A percentile compares a stretch with the other conserved stretches of the same genome.
Conservation (phyloP, 2,797 vertebrate genomes). For the Chiroxiphia lanceolata region DNA sequence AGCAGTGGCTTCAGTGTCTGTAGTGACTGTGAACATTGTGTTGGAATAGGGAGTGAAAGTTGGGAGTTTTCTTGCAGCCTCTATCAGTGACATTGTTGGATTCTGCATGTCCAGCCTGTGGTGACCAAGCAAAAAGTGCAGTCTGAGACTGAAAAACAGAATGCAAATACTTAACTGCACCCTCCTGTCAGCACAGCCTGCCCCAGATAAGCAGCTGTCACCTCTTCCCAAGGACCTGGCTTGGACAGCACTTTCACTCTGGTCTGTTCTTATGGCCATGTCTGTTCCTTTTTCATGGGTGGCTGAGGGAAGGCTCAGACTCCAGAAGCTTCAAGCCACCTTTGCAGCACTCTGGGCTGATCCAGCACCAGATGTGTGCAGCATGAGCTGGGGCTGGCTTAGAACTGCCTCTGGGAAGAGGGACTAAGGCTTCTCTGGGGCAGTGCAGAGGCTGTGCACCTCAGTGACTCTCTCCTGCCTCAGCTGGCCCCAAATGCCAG, state of each 20-base stretch:
- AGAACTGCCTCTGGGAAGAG: not conserved
- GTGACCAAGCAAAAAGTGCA: not conserved
- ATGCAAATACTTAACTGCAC: not conserved
- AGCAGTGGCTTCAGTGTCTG: not conserved
- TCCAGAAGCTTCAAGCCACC: not conserved
- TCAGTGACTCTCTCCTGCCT: not conserved
- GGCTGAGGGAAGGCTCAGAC: not conserved
- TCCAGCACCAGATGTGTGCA: not conserved
- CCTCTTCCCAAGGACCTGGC: not conserved
- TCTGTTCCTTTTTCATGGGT: not conserved
- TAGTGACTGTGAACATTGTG: fast-evolving
- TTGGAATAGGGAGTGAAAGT: not conserved
- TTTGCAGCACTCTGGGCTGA: not conserved
- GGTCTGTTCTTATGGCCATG: fast-evolving
- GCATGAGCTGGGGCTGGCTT: not conserved
- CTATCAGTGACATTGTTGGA: not conserved
- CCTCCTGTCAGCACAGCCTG: not conserved
- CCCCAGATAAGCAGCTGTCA: not conserved
- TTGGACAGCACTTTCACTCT: not conserved
- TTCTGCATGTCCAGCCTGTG: not conserved
- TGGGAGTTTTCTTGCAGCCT: not conserved
- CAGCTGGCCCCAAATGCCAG: not conserved
- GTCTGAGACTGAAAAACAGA: not conserved
- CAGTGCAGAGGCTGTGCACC: not conserved
- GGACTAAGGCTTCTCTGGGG: not conserved